phyloP scores from a whole-genome alignment of 2,888 invertebrate genomes.

The Limenitis camilla region DNA sequence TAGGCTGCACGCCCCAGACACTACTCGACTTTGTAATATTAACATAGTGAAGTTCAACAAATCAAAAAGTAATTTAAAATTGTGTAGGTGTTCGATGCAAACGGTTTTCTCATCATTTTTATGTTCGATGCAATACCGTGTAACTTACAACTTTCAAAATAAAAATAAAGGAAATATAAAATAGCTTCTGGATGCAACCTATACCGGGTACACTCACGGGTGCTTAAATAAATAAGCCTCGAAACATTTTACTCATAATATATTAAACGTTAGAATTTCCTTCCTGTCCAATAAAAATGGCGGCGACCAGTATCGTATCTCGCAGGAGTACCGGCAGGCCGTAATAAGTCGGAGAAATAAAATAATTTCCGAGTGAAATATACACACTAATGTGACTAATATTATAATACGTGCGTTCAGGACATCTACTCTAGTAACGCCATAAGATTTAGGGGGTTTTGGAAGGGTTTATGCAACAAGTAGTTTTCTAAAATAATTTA shows the following conservation, averaged over 20 bases:
- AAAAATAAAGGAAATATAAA: slow-evolving; percentile 8
- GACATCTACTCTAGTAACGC: slow-evolving; percentile 68
- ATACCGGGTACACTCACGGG: slow-evolving; percentile 17
- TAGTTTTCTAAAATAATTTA: not conserved
- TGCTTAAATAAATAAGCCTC: slow-evolving; percentile 46
- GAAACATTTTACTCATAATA: slow-evolving; percentile 56
- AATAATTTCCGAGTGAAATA: slow-evolving; percentile 70
- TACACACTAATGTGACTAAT: slow-evolving; percentile 72
- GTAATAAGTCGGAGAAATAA: slow-evolving; percentile 70
- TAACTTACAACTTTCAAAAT: not conserved
- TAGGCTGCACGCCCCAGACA: too few relatives aligned
- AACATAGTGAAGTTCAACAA: too few relatives aligned
- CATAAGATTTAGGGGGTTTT: slow-evolving; percentile 63
- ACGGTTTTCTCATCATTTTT: not conserved
- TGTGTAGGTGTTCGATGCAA: not conserved
- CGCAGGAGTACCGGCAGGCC: slow-evolving; percentile 61
- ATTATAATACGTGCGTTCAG: slow-evolving; percentile 68
- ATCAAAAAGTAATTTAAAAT: not conserved
- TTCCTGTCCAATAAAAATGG: slow-evolving; percentile 72
- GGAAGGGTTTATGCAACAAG: slow-evolving; percentile 34
- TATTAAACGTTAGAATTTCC: slow-evolving; percentile 69
- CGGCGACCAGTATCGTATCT: slow-evolving; percentile 57
- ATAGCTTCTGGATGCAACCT: slow-evolving; percentile 21
- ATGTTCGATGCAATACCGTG: not conserved
- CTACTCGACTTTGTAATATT: too few relatives aligned